These are phyloP conservation scores for Diachasma alloeum DNA, from an alignment of 1,140 invertebrate genomes.

Conservation along the genomic window DNA sequence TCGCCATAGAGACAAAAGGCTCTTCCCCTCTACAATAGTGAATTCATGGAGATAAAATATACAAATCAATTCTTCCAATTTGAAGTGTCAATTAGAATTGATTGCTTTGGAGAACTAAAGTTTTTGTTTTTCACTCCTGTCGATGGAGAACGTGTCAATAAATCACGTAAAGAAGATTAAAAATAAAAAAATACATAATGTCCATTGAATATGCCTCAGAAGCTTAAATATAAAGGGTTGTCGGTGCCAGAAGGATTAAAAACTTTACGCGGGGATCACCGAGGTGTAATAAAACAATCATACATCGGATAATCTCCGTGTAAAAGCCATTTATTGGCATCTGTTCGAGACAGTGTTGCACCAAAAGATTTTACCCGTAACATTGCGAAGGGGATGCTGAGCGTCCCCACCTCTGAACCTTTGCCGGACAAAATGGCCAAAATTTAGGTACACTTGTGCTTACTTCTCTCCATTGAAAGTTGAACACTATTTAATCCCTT, in stretches of 20 bases:
- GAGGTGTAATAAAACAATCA: conserved; percentile 21
- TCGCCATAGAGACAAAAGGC: too few relatives aligned
- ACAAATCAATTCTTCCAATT: too few relatives aligned
- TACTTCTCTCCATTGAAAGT: neutral
- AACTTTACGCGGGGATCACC: neutral
- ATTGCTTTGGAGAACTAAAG: too few relatives aligned
- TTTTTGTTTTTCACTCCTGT: too few relatives aligned
- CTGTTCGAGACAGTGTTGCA: conserved; percentile 24
- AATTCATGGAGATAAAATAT: too few relatives aligned
- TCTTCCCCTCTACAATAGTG: too few relatives aligned
- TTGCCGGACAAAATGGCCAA: neutral
- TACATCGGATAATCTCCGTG: conserved; percentile 38
- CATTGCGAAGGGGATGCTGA: conserved; percentile 5
- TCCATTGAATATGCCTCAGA: neutral
- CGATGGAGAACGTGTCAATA: neutral
- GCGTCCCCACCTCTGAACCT: neutral
- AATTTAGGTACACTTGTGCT: conserved; percentile 25
- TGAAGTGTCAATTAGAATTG: too few relatives aligned
- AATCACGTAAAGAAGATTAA: neutral
- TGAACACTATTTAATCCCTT: neutral
- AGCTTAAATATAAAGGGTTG: neutral
- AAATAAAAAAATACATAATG: neutral
- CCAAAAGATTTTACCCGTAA: neutral
- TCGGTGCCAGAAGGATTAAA: neutral
- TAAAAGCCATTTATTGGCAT: conserved; percentile 39